phyloP scores from a whole-genome alignment of 2,797 vertebrate genomes.

The Anguilla megastoma region DNA sequence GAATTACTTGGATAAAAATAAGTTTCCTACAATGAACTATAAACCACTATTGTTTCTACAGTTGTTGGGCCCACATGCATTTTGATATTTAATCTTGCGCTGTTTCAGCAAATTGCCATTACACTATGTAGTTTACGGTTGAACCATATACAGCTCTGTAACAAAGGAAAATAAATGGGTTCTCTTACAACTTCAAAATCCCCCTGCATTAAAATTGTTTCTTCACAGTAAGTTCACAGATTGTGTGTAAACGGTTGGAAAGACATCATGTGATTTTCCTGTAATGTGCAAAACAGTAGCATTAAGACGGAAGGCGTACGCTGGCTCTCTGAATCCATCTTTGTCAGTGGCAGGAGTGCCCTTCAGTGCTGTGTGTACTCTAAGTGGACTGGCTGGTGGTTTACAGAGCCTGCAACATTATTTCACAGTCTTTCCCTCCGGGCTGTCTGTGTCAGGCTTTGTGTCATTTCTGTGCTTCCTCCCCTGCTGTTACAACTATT shows the following conservation, averaged over 20 bases:
- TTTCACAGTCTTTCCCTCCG: neutral
- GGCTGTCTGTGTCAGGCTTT: neutral
- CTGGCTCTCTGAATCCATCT: neutral
- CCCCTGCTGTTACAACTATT: slow-evolving; percentile 27
- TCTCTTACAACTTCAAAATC: neutral
- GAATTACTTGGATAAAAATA: too few species aligned
- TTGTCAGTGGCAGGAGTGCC: neutral
- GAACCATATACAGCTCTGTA: neutral
- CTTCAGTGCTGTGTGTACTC: neutral
- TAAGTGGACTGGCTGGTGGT: neutral
- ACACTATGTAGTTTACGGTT: neutral
- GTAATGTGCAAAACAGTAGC: neutral
- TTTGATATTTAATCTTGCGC: too few species aligned
- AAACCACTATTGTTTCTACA: too few species aligned
- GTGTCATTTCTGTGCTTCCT: slow-evolving; percentile 9
- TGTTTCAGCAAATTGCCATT: neutral
- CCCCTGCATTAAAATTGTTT: neutral
- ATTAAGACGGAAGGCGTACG: neutral
- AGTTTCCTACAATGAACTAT: too few species aligned
- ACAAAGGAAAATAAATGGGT: neutral
- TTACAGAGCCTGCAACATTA: neutral
- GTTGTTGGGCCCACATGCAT: too few species aligned
- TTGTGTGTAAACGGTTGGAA: neutral
- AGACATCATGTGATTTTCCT: neutral
- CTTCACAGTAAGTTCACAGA: neutral